Conservation (phyloP, 2,113 vertebrate genomes). For the Phalacrocorax pelagicus region DNA sequence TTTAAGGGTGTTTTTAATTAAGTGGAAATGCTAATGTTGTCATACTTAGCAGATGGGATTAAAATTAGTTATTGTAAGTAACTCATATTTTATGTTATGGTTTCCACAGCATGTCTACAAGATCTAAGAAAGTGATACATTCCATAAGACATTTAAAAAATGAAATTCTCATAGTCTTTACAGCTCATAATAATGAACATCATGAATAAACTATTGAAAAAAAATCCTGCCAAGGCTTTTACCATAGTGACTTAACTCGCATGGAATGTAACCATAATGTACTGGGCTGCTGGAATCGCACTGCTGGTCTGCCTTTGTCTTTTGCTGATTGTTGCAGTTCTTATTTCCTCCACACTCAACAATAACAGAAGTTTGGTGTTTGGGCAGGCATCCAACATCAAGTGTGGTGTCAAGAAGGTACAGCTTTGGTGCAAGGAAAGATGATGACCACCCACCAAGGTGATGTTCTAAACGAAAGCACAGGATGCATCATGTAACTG, state of each 20-base stretch:
- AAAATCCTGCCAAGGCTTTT: constrained; percentile 78
- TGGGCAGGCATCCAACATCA: constrained; percentile 74
- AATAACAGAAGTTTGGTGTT: constrained; percentile 77
- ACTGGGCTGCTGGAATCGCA: constrained; percentile 71
- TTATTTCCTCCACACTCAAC: constrained; percentile 75
- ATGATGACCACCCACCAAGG: constrained; percentile 84
- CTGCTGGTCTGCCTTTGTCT: constrained; percentile 73
- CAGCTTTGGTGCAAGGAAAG: constrained; percentile 67
- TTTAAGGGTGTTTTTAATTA: constrained; percentile 98
- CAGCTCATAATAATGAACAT: constrained; percentile 86
- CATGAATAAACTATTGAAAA: constrained; percentile 82
- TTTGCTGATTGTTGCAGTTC: constrained; percentile 76
- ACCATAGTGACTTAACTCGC: constrained; percentile 78
- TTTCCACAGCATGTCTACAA: constrained; percentile 91
- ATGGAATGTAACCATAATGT: constrained; percentile 77
- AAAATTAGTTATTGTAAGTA: constrained; percentile 99
- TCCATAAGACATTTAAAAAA: constrained; percentile 84
- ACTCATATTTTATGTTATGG: constrained; percentile 97
- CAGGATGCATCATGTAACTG: constrained; percentile 79
- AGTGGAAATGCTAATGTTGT: constrained; percentile 99
- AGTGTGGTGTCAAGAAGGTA: constrained; percentile 80
- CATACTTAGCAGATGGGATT: constrained; percentile 99
- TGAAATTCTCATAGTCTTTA: constrained; percentile 83
- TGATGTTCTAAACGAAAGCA: constrained; percentile 79
- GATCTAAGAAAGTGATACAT: constrained; percentile 88